These are phyloP conservation scores for Diachasmimorpha longicaudata DNA, from an alignment of 1,140 invertebrate species.

Conservation along the genomic window DNA sequence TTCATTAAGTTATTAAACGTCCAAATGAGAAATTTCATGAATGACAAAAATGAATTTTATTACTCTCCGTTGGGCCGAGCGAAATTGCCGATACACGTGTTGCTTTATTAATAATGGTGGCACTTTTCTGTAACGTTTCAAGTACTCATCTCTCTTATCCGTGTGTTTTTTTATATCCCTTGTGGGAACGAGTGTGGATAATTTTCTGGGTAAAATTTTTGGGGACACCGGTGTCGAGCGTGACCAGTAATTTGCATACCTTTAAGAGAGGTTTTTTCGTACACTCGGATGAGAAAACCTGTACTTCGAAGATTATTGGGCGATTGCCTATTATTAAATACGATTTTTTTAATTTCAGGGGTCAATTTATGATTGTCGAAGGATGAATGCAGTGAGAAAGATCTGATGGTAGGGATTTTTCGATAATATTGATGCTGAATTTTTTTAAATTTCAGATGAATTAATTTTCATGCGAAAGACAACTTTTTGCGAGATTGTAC, in stretches of 20 bases:
- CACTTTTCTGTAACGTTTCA: background rate
- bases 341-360: too few relatives aligned
- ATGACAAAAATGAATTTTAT: background rate
- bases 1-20: background rate
- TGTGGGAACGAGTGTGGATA: background rate
- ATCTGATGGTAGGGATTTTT: background rate
- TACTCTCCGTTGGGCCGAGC: background rate
- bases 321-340: too few relatives aligned
- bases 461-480: background rate
- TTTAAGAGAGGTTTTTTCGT: background rate
- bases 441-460: background rate
- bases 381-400: background rate
- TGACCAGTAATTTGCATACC: background rate
- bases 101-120: conserved; percentile 44
- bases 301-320: too few relatives aligned
- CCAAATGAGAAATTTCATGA: background rate
- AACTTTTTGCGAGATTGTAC: background rate
- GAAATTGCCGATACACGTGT: conserved; percentile 40
- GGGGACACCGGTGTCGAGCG: background rate
- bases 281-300: background rate
- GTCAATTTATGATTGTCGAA: background rate
- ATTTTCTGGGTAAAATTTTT: background rate
- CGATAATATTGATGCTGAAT: too few relatives aligned
- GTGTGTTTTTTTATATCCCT: background rate
- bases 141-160: background rate